Evolutionary conservation across 1,140 invertebrate genomes (phyloP), one percentile per base, ranked within the genome.

Genomic region (Heliconius nattereri): DNA sequence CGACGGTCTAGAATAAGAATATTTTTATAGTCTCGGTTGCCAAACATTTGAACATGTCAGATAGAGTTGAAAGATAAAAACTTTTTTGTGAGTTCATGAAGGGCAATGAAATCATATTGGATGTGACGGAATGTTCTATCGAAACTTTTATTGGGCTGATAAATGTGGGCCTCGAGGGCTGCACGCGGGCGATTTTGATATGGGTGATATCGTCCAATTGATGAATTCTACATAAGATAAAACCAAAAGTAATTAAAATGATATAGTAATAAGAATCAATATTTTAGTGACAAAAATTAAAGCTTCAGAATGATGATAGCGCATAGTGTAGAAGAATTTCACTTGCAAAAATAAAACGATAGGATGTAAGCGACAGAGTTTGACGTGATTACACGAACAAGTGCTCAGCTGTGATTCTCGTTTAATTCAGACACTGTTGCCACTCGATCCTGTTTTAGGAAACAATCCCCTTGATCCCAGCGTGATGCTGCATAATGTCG

Each of bases 401-500:
- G 81, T 81, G 80, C 80, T 84, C 77, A 78, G 76, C 77, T 87
- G 86, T 87, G 85, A 84, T 85, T 89, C 84, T 82, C 85, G 88
- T 89, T 91, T 90, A 91, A 92, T 91, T 90, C 88, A 87, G 87
- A 82, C 87, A 83, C 81, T 81, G 90, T 86, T 85, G 85, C 84
- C 86, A 85, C 90, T 86, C 88, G 86, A 92, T 92, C 87, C 88
- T 90, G 92, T 92, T 92, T 91, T 90, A 91, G 91, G 90, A 92
- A 90, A 94, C 92, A 92, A 93, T 93, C 91, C 89, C 87, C 85
- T 85, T 91, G 90, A 93, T 94, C 92, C 92, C 87, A 82, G 85
- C 92, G 92, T 94, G 92, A 89, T 89, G 85, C 85, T 91, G 92
- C 92, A 94, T 94, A 94, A 94, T 93, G 91, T 84, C 84, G 84